A percentile compares a stretch with the other conserved stretches of the same genome.
These are phyloP conservation scores for Pyralis farinalis DNA, from an alignment of 2,888 invertebrate species.

Conservation along the genomic window DNA sequence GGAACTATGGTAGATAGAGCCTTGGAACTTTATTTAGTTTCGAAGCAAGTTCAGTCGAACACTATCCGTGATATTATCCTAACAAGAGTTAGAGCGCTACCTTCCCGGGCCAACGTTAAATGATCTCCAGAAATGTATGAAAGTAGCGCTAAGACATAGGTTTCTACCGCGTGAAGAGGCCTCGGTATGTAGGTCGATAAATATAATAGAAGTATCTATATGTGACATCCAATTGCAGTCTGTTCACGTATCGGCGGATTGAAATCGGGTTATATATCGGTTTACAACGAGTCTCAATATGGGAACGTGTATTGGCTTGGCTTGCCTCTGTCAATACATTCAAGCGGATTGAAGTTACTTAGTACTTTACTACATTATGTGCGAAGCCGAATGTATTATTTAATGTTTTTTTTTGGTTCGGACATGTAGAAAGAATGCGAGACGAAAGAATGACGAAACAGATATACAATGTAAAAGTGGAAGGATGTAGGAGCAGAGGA, in stretches of 20 bases:
- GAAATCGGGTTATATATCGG: slow-evolving; percentile 44
- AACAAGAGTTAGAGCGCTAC: slow-evolving; percentile 37
- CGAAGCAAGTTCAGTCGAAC: slow-evolving; percentile 31
- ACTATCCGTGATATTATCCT: slow-evolving; percentile 42
- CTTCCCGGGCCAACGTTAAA: slow-evolving; percentile 26
- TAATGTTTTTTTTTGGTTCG: too few relatives aligned
- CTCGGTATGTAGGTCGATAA: slow-evolving; percentile 17
- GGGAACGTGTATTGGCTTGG: slow-evolving; percentile 14
- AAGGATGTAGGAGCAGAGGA: too few relatives aligned
- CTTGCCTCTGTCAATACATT: slow-evolving; percentile 1
- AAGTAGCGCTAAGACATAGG: not conserved
- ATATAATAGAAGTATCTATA: slow-evolving; percentile 26
- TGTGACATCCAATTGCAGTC: slow-evolving; percentile 36
- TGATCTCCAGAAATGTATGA: slow-evolving; percentile 20
- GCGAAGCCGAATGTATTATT: too few relatives aligned
- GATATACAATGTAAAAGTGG: too few relatives aligned
- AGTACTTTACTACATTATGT: too few relatives aligned
- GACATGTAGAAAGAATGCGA: too few relatives aligned
- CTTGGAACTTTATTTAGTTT: slow-evolving; percentile 24
- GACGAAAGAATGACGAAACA: too few relatives aligned
- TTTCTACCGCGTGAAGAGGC: slow-evolving; percentile 4
- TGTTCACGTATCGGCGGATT: slow-evolving; percentile 38
- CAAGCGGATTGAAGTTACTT: not conserved
- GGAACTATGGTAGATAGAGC: slow-evolving; percentile 33
- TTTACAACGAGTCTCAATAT: slow-evolving; percentile 34